These are phyloP conservation scores for Eufriesea mexicana DNA, from an alignment of 1,140 invertebrate genomes.

Conservation along the genomic window DNA sequence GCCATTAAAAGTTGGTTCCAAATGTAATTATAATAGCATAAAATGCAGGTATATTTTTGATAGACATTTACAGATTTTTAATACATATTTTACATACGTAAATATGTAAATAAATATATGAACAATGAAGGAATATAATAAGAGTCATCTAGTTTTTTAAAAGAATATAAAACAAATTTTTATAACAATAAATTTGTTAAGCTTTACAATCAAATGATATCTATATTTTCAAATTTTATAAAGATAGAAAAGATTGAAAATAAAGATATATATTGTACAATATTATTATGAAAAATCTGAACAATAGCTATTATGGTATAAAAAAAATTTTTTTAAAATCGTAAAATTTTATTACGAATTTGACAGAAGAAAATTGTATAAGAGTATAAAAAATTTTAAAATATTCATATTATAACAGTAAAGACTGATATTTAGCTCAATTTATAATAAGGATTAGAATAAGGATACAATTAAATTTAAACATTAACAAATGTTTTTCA, in stretches of 20 bases:
- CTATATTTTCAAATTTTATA: neutral
- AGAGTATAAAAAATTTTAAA: neutral
- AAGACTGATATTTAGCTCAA: slow-evolving; percentile 38
- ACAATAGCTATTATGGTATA: slow-evolving; percentile 13
- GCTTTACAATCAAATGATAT: slow-evolving; percentile 1
- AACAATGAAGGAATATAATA: neutral
- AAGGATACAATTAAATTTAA: neutral
- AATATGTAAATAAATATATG: slow-evolving; percentile 20
- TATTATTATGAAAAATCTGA: too few relatives aligned
- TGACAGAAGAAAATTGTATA: neutral
- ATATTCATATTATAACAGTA: neutral
- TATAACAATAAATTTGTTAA: slow-evolving; percentile 17
- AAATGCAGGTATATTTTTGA: slow-evolving; percentile 52
- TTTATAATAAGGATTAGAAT: neutral
- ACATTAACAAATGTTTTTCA: neutral
- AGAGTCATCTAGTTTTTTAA: neutral
- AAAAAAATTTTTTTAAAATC: neutral
- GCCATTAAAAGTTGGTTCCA: neutral
- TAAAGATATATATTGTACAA: slow-evolving; percentile 10
- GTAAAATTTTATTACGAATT: neutral
- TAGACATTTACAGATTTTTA: slow-evolving; percentile 28
- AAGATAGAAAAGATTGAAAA: neutral
- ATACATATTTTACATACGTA: slow-evolving; percentile 28
- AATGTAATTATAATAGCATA: slow-evolving; percentile 10
- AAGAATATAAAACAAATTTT: neutral